phyloP scores from a whole-genome alignment of 2,888 invertebrate genomes.

The Biston stratarius region DNA sequence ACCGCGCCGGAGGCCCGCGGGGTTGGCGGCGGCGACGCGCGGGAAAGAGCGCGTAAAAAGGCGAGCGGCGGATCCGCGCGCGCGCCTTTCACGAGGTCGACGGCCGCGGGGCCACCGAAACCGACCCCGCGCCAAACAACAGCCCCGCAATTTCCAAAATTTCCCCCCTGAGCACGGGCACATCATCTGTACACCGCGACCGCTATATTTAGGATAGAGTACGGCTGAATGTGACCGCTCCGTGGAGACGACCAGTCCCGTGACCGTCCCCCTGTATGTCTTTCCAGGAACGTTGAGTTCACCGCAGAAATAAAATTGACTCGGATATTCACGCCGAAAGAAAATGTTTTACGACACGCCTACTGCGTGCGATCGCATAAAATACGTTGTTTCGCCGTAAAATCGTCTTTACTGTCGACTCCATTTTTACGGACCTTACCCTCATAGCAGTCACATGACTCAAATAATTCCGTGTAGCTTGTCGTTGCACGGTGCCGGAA shows the following conservation, averaged over 20 bases:
- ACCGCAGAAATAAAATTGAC: slow-evolving; percentile 67
- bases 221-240: slow-evolving; percentile 53
- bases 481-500: not conserved
- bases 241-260: slow-evolving; percentile 40
- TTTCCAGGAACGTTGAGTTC: slow-evolving; percentile 66
- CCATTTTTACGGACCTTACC: slow-evolving; percentile 59
- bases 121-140: slow-evolving; percentile 60
- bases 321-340: slow-evolving; percentile 57
- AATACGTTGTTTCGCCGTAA: slow-evolving; percentile 64
- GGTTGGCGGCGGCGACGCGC: slow-evolving; percentile 72
- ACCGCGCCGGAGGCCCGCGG: slow-evolving; percentile 83
- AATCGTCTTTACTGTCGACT: slow-evolving; percentile 67
- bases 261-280: slow-evolving; percentile 50
- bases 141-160: slow-evolving; percentile 65
- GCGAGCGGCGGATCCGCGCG: slow-evolving; percentile 79
- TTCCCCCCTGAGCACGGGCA: slow-evolving; percentile 47
- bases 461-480: slow-evolving; percentile 47
- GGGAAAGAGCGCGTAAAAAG: slow-evolving; percentile 84
- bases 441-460: slow-evolving; percentile 66
- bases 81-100: slow-evolving; percentile 84
- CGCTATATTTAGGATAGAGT: slow-evolving; percentile 58
- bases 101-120: slow-evolving; percentile 79
- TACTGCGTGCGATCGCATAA: slow-evolving; percentile 64
- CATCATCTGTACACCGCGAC: slow-evolving; percentile 45
- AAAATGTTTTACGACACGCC: slow-evolving; percentile 75